phyloP scores from a whole-genome alignment of 2,113 vertebrate genomes.

The Tonatia bakeri region DNA sequence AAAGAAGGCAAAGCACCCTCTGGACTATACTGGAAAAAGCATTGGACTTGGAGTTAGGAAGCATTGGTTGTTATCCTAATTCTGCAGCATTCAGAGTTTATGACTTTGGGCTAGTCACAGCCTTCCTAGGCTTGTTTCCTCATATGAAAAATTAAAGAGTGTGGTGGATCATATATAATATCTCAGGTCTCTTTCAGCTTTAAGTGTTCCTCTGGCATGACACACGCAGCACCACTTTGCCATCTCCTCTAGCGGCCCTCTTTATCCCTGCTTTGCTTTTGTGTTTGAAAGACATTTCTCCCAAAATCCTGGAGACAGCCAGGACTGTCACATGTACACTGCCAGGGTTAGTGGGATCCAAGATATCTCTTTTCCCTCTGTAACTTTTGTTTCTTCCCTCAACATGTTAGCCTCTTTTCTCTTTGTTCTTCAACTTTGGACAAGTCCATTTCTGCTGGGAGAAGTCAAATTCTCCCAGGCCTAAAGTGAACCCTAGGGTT shows the following conservation, averaged over 20 bases:
- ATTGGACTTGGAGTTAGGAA: not conserved
- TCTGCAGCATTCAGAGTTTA: not conserved
- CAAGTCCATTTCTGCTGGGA: not conserved
- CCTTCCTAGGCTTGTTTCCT: not conserved
- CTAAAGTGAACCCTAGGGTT: not conserved
- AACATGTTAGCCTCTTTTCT: not conserved
- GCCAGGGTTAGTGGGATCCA: not conserved
- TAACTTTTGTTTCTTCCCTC: not conserved
- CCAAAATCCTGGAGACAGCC: not conserved
- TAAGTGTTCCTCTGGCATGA: not conserved
- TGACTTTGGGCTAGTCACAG: not conserved
- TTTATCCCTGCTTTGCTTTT: not conserved
- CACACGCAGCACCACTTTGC: not conserved
- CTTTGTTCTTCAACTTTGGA: not conserved
- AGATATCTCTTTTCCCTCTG: not conserved
- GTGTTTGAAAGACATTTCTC: not conserved
- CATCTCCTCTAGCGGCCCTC: not conserved
- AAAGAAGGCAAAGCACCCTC: not conserved
- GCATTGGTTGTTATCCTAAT: not conserved
- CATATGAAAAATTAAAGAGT: not conserved
- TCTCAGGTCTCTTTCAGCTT: not conserved
- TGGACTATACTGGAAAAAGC: not conserved
- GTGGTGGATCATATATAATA: not conserved
- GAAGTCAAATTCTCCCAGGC: not conserved
- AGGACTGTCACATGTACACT: not conserved